These are phyloP conservation scores for Drosophila stalkeri DNA, from an alignment of 2,888 invertebrate species.

Conservation along the genomic window DNA sequence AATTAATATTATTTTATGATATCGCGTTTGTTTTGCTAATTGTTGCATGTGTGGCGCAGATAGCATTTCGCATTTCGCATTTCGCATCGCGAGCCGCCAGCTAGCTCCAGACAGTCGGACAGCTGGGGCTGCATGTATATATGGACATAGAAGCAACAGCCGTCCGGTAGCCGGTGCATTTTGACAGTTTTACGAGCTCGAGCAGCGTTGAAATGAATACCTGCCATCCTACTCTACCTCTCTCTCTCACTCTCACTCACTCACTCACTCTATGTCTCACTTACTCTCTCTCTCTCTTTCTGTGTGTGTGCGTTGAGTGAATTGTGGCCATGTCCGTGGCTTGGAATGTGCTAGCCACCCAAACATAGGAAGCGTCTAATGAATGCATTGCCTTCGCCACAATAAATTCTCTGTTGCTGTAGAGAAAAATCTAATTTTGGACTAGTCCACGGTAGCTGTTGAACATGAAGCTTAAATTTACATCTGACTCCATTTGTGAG, in stretches of 20 bases:
- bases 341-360: slow-evolving; percentile 73
- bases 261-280: neutral
- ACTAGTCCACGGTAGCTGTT: slow-evolving; percentile 18
- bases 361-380: slow-evolving; percentile 76
- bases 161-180: slow-evolving; percentile 79
- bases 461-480: slow-evolving; percentile 2
- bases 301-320: slow-evolving; percentile 42
- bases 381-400: slow-evolving; percentile 61
- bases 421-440: slow-evolving; percentile 46
- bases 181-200: slow-evolving; percentile 82
- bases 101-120: slow-evolving; percentile 28
- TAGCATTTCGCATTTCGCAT: slow-evolving; percentile 76
- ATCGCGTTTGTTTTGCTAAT: slow-evolving; percentile 82
- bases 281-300: neutral
- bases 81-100: slow-evolving; percentile 51
- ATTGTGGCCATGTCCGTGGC: slow-evolving; percentile 74
- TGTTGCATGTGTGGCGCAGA: slow-evolving; percentile 81
- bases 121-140: slow-evolving; percentile 40
- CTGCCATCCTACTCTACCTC: slow-evolving; percentile 37
- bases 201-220: slow-evolving; percentile 77
- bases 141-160: slow-evolving; percentile 38
- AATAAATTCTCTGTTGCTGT: slow-evolving; percentile 55
- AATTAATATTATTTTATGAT: slow-evolving; percentile 82
- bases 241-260: neutral
- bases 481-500: slow-evolving; percentile 3